A percentile compares a stretch with the other conserved stretches of the same genome.
phyloP scores from a whole-genome alignment of 2,113 vertebrate genomes.

The Bos javanicus region DNA sequence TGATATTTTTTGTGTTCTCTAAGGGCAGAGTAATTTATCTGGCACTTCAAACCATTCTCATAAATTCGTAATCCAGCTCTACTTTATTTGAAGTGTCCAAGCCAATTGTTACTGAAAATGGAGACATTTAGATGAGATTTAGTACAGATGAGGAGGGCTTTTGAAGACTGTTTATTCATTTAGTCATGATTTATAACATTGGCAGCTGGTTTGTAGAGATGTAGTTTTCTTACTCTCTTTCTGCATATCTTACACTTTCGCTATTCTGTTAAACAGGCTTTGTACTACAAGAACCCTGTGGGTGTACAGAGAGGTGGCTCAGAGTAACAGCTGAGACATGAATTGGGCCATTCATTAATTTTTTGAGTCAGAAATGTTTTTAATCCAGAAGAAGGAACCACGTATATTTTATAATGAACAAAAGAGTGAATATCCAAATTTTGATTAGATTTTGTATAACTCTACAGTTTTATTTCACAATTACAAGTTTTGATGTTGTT shows the following conservation, averaged over 20 bases:
- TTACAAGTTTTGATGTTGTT: constrained; percentile 32
- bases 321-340: constrained; percentile 57
- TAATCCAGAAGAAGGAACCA: constrained; percentile 50
- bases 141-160: not conserved
- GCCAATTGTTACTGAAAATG: constrained; percentile 16
- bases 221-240: constrained; percentile 2
- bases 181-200: constrained; percentile 29
- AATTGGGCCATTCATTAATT: constrained; percentile 66
- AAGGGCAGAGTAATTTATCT: constrained; percentile 27
- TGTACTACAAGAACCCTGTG: constrained; percentile 30
- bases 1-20: constrained; percentile 16
- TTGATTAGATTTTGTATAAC: constrained; percentile 34
- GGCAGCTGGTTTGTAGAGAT: constrained; percentile 1
- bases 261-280: constrained; percentile 37
- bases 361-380: constrained; percentile 58
- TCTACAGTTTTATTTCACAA: constrained; percentile 13
- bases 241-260: constrained; percentile 23
- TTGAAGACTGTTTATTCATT: constrained; percentile 35
- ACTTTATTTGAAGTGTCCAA: constrained; percentile 1
- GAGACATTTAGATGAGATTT: not conserved
- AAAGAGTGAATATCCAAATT: constrained; percentile 41
- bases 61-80: constrained; percentile 5
- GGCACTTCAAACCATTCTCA: not conserved
- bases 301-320: constrained; percentile 46
- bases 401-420: constrained; percentile 40